A percentile compares a stretch with the other conserved stretches of the same genome.
These are phyloP conservation scores for Bubo blakistoni DNA, from an alignment of 2,113 vertebrate genomes.

Conservation along the genomic window DNA sequence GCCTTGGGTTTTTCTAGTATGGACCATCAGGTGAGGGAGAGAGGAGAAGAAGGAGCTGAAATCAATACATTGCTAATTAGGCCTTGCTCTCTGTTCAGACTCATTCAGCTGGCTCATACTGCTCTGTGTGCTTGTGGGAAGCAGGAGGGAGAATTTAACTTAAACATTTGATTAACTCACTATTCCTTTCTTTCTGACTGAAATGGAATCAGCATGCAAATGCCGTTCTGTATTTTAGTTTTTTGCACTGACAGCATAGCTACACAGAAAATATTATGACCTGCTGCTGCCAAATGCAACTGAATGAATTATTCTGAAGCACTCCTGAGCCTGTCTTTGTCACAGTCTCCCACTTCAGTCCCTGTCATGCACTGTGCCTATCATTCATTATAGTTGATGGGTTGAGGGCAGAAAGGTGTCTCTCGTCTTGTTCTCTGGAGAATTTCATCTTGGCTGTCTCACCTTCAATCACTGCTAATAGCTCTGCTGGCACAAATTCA, in stretches of 20 bases:
- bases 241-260: conserved; percentile 8
- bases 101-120: not conserved
- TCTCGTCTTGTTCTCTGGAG: conserved; percentile 70
- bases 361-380: conserved; percentile 52
- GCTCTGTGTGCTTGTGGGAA: not conserved
- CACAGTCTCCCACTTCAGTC: conserved; percentile 48
- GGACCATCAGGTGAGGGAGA: not conserved
- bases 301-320: conserved; percentile 66
- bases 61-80: not conserved
- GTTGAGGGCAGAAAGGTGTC: conserved; percentile 64
- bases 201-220: conserved; percentile 14
- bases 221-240: not conserved
- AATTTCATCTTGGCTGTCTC: conserved; percentile 72
- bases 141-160: not conserved
- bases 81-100: not conserved
- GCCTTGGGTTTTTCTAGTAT: not conserved
- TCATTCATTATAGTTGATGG: conserved; percentile 70
- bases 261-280: conserved; percentile 53
- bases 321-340: conserved; percentile 54
- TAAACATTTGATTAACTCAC: not conserved
- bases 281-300: conserved; percentile 22
- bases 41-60: not conserved
- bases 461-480: conserved; percentile 88
- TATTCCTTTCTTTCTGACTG: not conserved
- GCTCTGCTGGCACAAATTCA: conserved; percentile 80